A percentile compares a stretch with the other conserved stretches of the same genome.
phyloP scores from a whole-genome alignment of 2,113 vertebrate genomes.

The Cettia cetti region DNA sequence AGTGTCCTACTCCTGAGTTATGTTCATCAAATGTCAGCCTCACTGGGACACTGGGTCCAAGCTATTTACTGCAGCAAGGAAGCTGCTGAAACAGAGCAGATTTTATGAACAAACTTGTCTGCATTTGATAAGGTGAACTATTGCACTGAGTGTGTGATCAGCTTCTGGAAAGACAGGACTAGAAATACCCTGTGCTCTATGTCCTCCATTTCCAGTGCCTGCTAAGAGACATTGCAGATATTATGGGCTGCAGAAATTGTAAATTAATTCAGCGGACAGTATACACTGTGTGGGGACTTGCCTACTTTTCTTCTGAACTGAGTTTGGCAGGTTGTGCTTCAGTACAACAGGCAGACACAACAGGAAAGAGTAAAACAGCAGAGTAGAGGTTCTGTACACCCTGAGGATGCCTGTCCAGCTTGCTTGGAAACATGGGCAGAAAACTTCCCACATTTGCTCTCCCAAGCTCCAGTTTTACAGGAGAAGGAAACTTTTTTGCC shows the following conservation, averaged over 20 bases:
- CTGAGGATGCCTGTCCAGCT: not conserved
- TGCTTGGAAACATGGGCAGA: not conserved
- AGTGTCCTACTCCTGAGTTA: rapidly evolving
- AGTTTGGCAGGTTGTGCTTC: not conserved
- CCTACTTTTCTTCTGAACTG: not conserved
- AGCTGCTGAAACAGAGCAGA: not conserved
- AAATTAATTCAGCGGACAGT: not conserved
- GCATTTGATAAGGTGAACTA: not conserved
- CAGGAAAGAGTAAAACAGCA: not conserved
- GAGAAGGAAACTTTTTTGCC: not conserved
- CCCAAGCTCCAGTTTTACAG: not conserved
- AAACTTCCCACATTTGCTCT: not conserved
- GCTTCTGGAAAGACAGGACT: not conserved
- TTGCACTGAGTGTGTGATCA: rapidly evolving
- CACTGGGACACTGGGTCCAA: rapidly evolving
- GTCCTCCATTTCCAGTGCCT: not conserved
- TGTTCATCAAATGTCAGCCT: not conserved
- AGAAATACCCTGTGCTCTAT: not conserved
- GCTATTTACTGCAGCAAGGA: not conserved
- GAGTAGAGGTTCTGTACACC: rapidly evolving
- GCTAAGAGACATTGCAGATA: not conserved
- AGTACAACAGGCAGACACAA: not conserved
- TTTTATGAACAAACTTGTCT: not conserved
- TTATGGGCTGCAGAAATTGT: not conserved
- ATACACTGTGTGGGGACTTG: too few relatives aligned